phyloP scores from a whole-genome alignment of 30 jellyfish, hydroid and myxozoan genomes.

The Turritopsis rubra region DNA sequence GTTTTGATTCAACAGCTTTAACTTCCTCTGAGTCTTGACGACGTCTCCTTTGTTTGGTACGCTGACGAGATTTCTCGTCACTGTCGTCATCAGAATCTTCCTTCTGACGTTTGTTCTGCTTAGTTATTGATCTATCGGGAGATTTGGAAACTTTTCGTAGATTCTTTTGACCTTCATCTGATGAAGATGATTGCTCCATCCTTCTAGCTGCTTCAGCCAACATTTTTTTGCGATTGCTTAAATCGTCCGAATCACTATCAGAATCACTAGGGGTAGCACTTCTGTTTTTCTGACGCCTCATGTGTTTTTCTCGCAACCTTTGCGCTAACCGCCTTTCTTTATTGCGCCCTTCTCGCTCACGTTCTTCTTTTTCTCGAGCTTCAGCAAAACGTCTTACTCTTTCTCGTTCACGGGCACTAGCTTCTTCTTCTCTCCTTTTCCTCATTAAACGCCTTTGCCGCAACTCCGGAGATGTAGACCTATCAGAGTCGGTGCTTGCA shows the following conservation, averaged over 20 bases:
- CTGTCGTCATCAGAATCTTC: slow-evolving; percentile 9
- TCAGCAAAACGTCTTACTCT: not conserved
- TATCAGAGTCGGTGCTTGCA: not conserved
- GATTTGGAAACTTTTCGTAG: not conserved
- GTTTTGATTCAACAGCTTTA: not conserved
- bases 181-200: slow-evolving; percentile 21
- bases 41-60: not conserved
- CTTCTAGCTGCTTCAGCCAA: slow-evolving; percentile 26
- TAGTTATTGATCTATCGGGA: not conserved
- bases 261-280: not conserved
- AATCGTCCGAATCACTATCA: not conserved
- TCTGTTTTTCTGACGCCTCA: slow-evolving; percentile 6
- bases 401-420: slow-evolving; percentile 19
- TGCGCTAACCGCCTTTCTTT: slow-evolving; percentile 18
- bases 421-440: slow-evolving; percentile 7
- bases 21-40: slow-evolving; percentile 7
- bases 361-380: slow-evolving; percentile 15
- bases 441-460: slow-evolving; percentile 20
- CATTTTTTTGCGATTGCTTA: slow-evolving; percentile 12
- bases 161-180: not conserved
- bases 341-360: slow-evolving; percentile 23
- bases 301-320: slow-evolving; percentile 7
- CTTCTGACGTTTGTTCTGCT: not conserved
- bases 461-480: slow-evolving; percentile 14
- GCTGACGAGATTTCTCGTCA: not conserved